phyloP scores from a whole-genome alignment of 2,888 invertebrate genomes.

The Rhogogaster chlorosoma region DNA sequence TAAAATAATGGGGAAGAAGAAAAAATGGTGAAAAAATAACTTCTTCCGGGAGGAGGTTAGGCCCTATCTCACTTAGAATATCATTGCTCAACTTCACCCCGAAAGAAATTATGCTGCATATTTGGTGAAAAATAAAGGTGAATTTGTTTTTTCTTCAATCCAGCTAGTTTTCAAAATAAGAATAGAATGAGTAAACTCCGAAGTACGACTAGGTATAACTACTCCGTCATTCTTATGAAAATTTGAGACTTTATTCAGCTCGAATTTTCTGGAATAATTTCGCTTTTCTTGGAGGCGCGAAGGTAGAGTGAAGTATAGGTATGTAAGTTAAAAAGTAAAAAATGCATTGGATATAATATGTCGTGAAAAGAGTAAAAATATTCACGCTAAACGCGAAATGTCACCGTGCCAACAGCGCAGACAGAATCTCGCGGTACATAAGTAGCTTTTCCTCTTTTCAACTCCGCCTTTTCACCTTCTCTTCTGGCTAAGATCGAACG shows the following conservation, averaged over 20 bases:
- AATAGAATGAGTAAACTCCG: background rate
- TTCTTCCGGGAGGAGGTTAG: conserved; percentile 12
- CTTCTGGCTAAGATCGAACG: conserved; percentile 20
- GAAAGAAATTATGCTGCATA: background rate
- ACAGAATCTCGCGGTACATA: conserved; percentile 36
- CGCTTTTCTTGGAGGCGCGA: background rate
- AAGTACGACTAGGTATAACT: background rate
- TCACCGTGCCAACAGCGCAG: conserved; percentile 47
- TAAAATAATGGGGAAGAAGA: background rate
- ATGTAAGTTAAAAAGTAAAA: background rate
- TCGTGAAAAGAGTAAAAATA: conserved; percentile 31
- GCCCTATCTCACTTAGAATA: conserved; percentile 16
- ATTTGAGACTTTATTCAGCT: background rate
- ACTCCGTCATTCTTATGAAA: background rate
- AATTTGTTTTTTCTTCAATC: background rate
- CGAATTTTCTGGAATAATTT: background rate
- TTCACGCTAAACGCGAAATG: conserved; percentile 35
- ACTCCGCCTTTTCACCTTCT: conserved; percentile 26
- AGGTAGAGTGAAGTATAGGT: background rate
- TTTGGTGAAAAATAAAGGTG: background rate
- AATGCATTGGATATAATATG: background rate
- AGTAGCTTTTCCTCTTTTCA: conserved; percentile 48
- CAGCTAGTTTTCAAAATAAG: background rate
- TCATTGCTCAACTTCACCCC: conserved; percentile 3
- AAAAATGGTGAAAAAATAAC: background rate